A percentile compares a stretch with the other conserved stretches of the same genome.
Conservation (phyloP, 2,888 invertebrate species). For the Gymnoscelis rufifasciata region DNA sequence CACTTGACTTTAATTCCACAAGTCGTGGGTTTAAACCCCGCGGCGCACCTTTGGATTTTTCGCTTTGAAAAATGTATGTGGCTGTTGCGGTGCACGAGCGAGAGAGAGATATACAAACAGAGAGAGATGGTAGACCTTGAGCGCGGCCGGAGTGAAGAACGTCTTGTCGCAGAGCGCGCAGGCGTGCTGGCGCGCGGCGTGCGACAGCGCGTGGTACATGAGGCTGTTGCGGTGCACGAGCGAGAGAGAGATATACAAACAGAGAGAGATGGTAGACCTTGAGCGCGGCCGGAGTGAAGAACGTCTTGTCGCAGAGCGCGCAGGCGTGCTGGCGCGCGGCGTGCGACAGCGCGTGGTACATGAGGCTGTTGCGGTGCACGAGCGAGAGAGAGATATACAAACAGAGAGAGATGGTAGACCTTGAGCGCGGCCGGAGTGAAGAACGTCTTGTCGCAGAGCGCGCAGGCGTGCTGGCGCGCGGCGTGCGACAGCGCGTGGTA, state of each 20-base stretch:
- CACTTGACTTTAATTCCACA: too few relatives aligned
- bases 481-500: slow-evolving; percentile 84
- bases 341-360: slow-evolving; percentile 83
- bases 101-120: too few relatives aligned
- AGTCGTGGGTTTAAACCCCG: too few relatives aligned
- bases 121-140: too few relatives aligned
- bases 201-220: slow-evolving; percentile 81
- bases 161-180: slow-evolving; percentile 90
- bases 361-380: slow-evolving; percentile 49
- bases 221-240: slow-evolving; percentile 52
- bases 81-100: too few relatives aligned
- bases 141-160: slow-evolving; percentile 89
- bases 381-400: too few relatives aligned
- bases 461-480: slow-evolving; percentile 87
- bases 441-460: slow-evolving; percentile 90
- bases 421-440: slow-evolving; percentile 90
- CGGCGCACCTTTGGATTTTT: too few relatives aligned
- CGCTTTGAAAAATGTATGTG: too few relatives aligned
- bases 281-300: slow-evolving; percentile 89
- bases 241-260: too few relatives aligned
- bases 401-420: too few relatives aligned
- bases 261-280: too few relatives aligned
- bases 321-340: slow-evolving; percentile 87
- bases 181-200: slow-evolving; percentile 85
- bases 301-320: slow-evolving; percentile 88